A percentile compares a stretch with the other conserved stretches of the same genome.
phyloP scores from a whole-genome alignment of 2,797 vertebrate species.

The Pseudomugil gertrudae region DNA sequence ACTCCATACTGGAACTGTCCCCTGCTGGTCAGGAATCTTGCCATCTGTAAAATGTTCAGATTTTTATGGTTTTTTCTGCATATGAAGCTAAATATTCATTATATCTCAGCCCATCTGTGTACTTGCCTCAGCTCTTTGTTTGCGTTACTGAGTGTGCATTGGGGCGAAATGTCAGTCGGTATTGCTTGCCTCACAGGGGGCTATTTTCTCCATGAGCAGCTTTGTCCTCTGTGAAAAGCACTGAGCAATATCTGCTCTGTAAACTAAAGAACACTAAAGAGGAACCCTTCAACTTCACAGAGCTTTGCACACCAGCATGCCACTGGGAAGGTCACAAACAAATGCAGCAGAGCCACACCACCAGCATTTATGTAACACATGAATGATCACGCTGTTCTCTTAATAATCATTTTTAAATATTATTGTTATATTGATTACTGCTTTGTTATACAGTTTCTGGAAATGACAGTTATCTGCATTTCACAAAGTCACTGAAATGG shows the following conservation, averaged over 20 bases:
- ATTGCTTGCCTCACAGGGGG: constrained; percentile 55
- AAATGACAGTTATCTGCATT: not conserved
- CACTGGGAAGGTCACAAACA: constrained; percentile 60
- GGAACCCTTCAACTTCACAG: constrained; percentile 68
- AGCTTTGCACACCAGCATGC: constrained; percentile 51
- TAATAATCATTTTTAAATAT: constrained; percentile 26
- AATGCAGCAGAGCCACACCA: constrained; percentile 15
- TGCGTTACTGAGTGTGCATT: constrained; percentile 25
- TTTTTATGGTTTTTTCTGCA: not conserved
- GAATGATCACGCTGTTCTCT: constrained; percentile 3
- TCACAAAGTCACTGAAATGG: not conserved
- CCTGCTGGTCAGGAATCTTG: not conserved
- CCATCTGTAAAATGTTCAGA: not conserved
- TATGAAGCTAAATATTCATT: not conserved
- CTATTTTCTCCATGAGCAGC: constrained; percentile 75
- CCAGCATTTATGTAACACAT: constrained; percentile 27
- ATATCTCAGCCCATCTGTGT: constrained; percentile 17
- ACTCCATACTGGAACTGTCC: not conserved
- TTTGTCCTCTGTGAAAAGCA: constrained; percentile 60
- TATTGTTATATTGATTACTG: constrained; percentile 9
- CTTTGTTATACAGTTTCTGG: not conserved
- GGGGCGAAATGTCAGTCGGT: constrained; percentile 51
- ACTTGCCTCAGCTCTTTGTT: constrained; percentile 15
- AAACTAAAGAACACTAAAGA: constrained; percentile 65
- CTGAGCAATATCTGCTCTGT: constrained; percentile 58